These are phyloP conservation scores for Leucoraja erinaceus DNA, from an alignment of 2,113 vertebrate genomes.

Conservation along the genomic window DNA sequence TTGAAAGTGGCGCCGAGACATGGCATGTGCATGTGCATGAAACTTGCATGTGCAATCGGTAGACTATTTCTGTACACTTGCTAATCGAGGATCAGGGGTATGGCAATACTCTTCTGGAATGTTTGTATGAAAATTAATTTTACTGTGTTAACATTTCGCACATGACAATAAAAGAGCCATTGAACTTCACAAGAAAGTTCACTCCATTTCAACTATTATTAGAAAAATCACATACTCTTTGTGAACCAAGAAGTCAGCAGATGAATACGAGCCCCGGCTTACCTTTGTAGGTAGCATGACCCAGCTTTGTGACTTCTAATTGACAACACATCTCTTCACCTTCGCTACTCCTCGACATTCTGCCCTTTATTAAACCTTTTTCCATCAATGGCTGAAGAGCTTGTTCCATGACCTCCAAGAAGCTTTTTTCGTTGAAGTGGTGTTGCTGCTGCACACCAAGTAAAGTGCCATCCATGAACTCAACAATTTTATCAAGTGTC, in stretches of 20 bases:
- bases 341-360: neutral
- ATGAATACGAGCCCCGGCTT: neutral
- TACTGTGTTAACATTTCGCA: too few relatives aligned
- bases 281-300: conserved; percentile 85
- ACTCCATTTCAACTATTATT: neutral
- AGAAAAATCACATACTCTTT: neutral
- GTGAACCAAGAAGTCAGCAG: neutral
- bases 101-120: too few relatives aligned
- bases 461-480: conserved; percentile 71
- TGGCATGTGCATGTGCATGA: too few relatives aligned
- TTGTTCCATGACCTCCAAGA: conserved; percentile 59
- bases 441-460: conserved; percentile 70
- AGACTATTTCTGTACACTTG: too few relatives aligned
- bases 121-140: too few relatives aligned
- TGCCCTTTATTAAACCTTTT: conserved; percentile 65
- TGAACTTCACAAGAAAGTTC: neutral
- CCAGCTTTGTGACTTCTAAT: conserved; percentile 72
- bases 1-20: too few relatives aligned
- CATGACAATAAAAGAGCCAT: too few relatives aligned
- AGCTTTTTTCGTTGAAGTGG: conserved; percentile 61
- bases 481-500: conserved; percentile 57
- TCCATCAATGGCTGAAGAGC: conserved; percentile 60
- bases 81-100: too few relatives aligned
- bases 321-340: conserved; percentile 40
- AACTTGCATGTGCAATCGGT: too few relatives aligned